Base-by-base conservation (phyloP, 1,140 invertebrate genomes). In the Drosophila cardini region DNA sequence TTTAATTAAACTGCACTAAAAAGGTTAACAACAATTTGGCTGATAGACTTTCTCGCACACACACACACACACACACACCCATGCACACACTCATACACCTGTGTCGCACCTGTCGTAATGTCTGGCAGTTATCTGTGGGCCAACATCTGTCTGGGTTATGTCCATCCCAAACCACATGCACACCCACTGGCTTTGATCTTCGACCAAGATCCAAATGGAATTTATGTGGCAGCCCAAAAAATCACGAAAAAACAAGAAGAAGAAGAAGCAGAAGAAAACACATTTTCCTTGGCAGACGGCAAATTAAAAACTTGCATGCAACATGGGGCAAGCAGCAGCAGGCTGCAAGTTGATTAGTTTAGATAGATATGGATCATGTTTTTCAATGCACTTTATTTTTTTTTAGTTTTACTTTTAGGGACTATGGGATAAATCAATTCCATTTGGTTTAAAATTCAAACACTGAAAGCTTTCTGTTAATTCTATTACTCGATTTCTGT, bases 1-100 rank as follows among this genome's bases (percentile, higher is more conserved):
- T 86, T 87, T 67, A 87, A 87, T 86, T 79, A 79, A 79, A 80
- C 82, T 72, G 57, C 70, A 53, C 61, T n/a, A 80, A 64, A 38
- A 40, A 64, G 76, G 70, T 76, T 71, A 73, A 69, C 58, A 70
- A 64, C 63, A 72, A 58, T 56, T 48, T 45, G 32, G 46, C 40
- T 9, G 32, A 43, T 16, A 43, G 61, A 67, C 75, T 82, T 82
- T 82, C 75, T 78, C 81, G 62, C 67, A 38, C 10, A 43, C 10
- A 43, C 40, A 15, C 3, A 43, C 10, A 43, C 40, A 43, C 11
- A 15, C 2, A 45, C 42, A 45, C 42, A 45, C 42, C 16, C 42
- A 43, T 13, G 15, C 13, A 38, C 34, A 26, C 21, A 26, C 34
- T 36, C 40, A n/a, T 30, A 9, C 48, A 53, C 15, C 30, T 60